Evolutionary conservation across 2,888 invertebrate genomes (phyloP), one percentile per base, ranked within the genome.

Genomic region (Ormyrus nitidulus): DNA sequence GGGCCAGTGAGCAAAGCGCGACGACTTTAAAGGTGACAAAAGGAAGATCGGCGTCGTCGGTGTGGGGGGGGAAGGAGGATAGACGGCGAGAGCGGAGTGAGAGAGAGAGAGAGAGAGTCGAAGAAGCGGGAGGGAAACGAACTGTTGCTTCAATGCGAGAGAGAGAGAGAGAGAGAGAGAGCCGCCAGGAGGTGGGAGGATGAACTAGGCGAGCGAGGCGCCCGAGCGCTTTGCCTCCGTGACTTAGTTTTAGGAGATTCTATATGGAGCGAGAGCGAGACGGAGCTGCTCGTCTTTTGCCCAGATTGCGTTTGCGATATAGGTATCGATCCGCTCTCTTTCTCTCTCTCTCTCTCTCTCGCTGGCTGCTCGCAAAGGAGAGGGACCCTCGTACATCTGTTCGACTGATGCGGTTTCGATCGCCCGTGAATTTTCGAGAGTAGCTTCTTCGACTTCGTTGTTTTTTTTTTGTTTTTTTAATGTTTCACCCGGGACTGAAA

Each of bases 241-340:
- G 79, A 80, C 79, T 80, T 79, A 80, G 77, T 82, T 80, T 82
- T 80, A 79, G 75, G 73, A 80, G 65, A 77, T 75, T 81, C 72
- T 72, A 82, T 72, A 71, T 73, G 62, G 80, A 66, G 64, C 61
- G 76, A 75, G 77, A 76, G 49, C 58, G 54, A 58, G n/a, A 56
- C 48, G n/a, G 54, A n/a, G 54, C 9, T 58, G 56, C 46, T 48
- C 59, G 56, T 69, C 56, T 72, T 78, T 81, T 75, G 70, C 76
- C 19, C 73, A 77, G 73, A 79, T 79, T 77, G 77, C 77, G 48
- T 56, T 68, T 72, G 76, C 70, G 53, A 77, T 79, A 66, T 81
- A 81, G 13, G 13, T 13, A 19, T 19, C 19, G 19, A 19, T 19
- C 19, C 19, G 19, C 19, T 19, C 19, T 19, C 19, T 19, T 1